phyloP scores from a whole-genome alignment of 2,797 vertebrate species.

The Choloepus didactylus region DNA sequence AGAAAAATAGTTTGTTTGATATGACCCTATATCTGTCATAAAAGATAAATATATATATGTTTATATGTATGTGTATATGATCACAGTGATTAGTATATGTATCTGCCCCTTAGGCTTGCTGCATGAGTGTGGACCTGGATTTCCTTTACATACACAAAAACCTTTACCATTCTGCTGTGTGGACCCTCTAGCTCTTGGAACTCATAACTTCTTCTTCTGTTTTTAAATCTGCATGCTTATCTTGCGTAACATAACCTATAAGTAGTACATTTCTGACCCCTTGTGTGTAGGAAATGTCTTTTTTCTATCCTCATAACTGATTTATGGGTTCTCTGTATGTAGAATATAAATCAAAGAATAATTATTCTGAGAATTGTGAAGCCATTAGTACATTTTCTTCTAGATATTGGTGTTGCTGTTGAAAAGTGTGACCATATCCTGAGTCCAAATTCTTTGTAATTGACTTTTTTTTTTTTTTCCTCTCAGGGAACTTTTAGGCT shows the following conservation, averaged over 20 bases:
- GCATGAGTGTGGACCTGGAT: no score
- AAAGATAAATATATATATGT: no score
- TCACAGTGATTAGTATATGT: no score
- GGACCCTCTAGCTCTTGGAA: background rate
- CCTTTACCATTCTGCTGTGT: background rate
- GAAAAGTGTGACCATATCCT: fast-evolving
- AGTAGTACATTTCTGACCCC: background rate
- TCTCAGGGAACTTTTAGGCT: background rate
- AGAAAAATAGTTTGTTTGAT: background rate
- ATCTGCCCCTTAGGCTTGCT: no score
- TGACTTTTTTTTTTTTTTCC: background rate
- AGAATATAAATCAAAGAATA: background rate
- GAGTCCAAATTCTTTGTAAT: background rate
- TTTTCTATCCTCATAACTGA: background rate
- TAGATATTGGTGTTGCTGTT: background rate
- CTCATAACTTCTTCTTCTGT: background rate
- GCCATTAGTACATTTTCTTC: background rate
- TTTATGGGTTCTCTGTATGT: background rate
- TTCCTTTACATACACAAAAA: no score
- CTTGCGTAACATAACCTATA: fast-evolving
- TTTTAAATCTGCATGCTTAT: background rate
- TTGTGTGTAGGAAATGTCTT: background rate
- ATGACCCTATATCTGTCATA: background rate
- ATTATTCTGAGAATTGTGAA: background rate
- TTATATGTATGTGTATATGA: background rate